Percentiles rank a stretch among this genome's conserved stretches.
phyloP scores from a whole-genome alignment of 2,797 vertebrate species.

The Enteromius paludinosus region DNA sequence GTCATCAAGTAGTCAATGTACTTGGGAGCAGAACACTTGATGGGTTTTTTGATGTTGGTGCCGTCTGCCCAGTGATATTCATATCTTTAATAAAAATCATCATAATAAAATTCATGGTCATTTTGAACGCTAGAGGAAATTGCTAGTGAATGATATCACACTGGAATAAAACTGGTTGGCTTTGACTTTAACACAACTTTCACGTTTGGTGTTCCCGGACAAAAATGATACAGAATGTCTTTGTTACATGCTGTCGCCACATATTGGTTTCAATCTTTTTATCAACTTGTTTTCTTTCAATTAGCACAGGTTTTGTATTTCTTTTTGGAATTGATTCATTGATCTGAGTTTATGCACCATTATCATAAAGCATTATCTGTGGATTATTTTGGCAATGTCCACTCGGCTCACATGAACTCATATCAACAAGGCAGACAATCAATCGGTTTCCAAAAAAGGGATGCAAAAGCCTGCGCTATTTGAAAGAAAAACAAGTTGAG shows the following conservation, averaged over 20 bases:
- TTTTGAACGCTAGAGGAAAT: neutral
- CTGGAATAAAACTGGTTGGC: neutral
- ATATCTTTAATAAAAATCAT: too few species aligned
- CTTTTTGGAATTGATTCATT: neutral
- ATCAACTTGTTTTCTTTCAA: neutral
- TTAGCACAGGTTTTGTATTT: neutral
- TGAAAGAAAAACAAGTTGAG: neutral
- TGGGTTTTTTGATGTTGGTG: constrained; percentile 96
- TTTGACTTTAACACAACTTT: neutral
- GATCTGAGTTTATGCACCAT: neutral
- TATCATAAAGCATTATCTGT: neutral
- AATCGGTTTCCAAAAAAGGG: neutral
- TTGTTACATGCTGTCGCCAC: neutral
- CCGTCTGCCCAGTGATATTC: constrained; percentile 98
- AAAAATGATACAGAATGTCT: neutral
- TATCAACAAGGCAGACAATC: neutral
- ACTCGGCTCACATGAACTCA: neutral
- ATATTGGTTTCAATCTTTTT: neutral
- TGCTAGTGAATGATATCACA: neutral
- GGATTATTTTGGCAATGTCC: neutral
- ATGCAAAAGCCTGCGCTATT: neutral
- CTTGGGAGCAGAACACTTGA: constrained; percentile 95
- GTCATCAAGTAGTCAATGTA: constrained; percentile 99
- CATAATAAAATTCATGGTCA: too few species aligned
- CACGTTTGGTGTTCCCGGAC: neutral